A percentile compares a stretch with the other conserved stretches of the same genome.
Evolutionary conservation across 1,140 invertebrate genomes (phyloP).

Genomic region (Zaprionus vittiger): DNA sequence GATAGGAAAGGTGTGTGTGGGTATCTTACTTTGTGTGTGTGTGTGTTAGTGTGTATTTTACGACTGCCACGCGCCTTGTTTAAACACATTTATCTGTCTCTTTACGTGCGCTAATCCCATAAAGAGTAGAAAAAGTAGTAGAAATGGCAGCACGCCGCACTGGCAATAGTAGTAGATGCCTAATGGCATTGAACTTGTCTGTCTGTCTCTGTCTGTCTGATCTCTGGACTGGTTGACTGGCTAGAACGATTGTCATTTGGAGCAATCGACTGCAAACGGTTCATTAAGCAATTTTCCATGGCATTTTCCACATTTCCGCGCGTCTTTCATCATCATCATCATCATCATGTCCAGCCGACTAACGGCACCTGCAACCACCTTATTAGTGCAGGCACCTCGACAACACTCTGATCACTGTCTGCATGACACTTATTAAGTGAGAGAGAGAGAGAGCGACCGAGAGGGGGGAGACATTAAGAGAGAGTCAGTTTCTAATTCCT

Average conservation of each 20-base stretch:
- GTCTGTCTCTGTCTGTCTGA: slow-evolving; percentile 14
- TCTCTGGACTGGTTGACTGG: slow-evolving; percentile 46
- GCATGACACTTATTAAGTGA: slow-evolving; percentile 3
- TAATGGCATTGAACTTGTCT: slow-evolving; percentile 73
- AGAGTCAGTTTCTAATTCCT: background rate
- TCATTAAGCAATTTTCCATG: slow-evolving; percentile 78
- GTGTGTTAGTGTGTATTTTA: slow-evolving; percentile 22
- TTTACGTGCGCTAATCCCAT: slow-evolving; percentile 24
- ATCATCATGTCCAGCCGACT: slow-evolving; percentile 42
- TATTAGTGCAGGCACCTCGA: slow-evolving; percentile 35
- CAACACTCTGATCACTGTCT: background rate
- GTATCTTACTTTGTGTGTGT: slow-evolving; percentile 5
- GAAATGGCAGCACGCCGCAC: slow-evolving; percentile 16
- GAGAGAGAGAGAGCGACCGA: background rate
- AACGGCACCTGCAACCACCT: slow-evolving; percentile 72
- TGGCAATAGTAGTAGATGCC: slow-evolving; percentile 23
- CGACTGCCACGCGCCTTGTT: slow-evolving; percentile 41
- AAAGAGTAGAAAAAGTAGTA: slow-evolving; percentile 3
- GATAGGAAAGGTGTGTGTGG: slow-evolving; percentile 27
- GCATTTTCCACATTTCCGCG: slow-evolving; percentile 59
- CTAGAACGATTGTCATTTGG: slow-evolving; percentile 61
- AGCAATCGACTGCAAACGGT: slow-evolving; percentile 66
- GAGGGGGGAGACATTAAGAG: background rate
- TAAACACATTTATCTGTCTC: slow-evolving; percentile 55
- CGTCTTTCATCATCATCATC: slow-evolving; percentile 48